Evolutionary conservation across 2,113 vertebrate species (phyloP), one percentile per base, ranked within the genome.

Genomic region (Colossoma macropomum): DNA sequence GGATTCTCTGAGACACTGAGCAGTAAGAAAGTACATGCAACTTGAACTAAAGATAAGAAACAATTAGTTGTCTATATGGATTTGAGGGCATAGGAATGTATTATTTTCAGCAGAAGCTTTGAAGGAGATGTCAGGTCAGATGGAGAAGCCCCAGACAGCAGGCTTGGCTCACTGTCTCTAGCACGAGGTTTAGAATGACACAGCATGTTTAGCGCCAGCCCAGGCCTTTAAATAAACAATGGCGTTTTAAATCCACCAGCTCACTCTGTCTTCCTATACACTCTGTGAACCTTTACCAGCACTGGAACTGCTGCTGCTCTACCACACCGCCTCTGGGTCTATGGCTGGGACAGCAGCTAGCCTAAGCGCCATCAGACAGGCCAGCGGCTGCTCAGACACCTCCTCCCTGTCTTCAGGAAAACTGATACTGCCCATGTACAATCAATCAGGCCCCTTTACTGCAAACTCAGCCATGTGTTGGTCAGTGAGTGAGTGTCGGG

Each of bases 381-480:
- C 32, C 65, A 66, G 56, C 4, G 38, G 8, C 69, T 69, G 27
- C 72, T 66, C 54, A 80, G 45, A 63, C 77, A 63, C 56, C n/a
- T 62, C 76, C 80, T 25, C 77, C 76, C 70, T n/a, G 71, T 80
- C 63, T 2, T 50, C 78, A 38, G 52, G 48, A 74, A 83, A 86
- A 86, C 73, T 71, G 77, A 86, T 86, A 73, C 85, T 45, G 32
- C 27, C 80, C 41, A 71, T 83, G 71, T 56, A 86, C 74, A 86
- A 83, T 80, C 81, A 83, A 83, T 83, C 84, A 79, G 75, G 52
- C 59, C 62, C 34, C 60, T 83, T 82, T 79, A 86, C 84, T 83
- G 75, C 65, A 79, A 82, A 79, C 69, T 75, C 80, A 79, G 52
- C 68, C 68, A 75, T 28, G 82, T 63, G 75, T 52, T 68, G 77